Percentiles rank a stretch among this genome's conserved stretches.
Evolutionary conservation across 2,888 invertebrate genomes (phyloP).

Genomic region (Didymodactylos carnosus): DNA sequence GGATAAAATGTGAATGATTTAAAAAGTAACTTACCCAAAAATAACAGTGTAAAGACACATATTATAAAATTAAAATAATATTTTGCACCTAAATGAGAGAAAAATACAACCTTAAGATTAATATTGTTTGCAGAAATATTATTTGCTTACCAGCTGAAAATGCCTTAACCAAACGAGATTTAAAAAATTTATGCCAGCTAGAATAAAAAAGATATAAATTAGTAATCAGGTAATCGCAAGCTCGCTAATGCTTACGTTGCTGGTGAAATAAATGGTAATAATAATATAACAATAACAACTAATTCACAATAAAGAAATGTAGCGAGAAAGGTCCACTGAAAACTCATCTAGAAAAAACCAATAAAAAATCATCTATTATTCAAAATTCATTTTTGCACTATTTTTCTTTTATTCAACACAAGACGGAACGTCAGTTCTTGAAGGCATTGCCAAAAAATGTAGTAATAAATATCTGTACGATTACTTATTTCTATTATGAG

Average conservation of each 20-base stretch:
- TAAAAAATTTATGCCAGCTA: constrained; percentile 71
- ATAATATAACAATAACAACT: constrained; percentile 56
- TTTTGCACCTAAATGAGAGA: too few relatives aligned
- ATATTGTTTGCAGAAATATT: too few relatives aligned
- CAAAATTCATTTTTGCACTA: too few relatives aligned
- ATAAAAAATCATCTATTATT: too few relatives aligned
- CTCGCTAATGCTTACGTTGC: constrained; percentile 37
- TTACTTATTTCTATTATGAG: too few relatives aligned
- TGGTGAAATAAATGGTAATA: constrained; percentile 68
- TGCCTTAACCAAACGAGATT: constrained; percentile 57
- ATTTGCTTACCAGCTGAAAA: constrained; percentile 64
- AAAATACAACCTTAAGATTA: too few relatives aligned
- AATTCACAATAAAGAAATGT: constrained; percentile 78
- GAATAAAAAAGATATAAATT: constrained; percentile 16
- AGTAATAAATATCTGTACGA: too few relatives aligned
- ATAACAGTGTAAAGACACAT: constrained; percentile 62
- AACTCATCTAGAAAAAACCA: too few relatives aligned
- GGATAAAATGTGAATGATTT: neutral
- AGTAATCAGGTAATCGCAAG: neutral
- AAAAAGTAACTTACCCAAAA: constrained; percentile 45
- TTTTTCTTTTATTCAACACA: too few relatives aligned
- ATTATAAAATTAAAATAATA: constrained; percentile 48
- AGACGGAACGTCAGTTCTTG: too few relatives aligned
- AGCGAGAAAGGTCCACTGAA: constrained; percentile 93
- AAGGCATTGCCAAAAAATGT: too few relatives aligned